A percentile compares a stretch with the other conserved stretches of the same genome.
phyloP scores from a whole-genome alignment of 1,140 invertebrate genomes.

The Plutomurus gul region DNA sequence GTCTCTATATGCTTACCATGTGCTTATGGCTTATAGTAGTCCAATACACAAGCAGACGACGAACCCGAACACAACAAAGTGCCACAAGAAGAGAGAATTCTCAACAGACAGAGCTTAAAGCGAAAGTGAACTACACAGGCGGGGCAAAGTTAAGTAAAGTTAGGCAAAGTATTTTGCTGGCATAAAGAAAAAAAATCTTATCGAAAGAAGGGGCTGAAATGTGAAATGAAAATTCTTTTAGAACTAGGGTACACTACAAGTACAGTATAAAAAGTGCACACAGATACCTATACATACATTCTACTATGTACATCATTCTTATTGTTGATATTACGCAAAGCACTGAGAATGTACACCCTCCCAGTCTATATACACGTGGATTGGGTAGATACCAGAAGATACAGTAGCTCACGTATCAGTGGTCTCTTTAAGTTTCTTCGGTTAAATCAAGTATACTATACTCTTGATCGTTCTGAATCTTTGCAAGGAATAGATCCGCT shows the following conservation, averaged over 20 bases:
- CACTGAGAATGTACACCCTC: no score
- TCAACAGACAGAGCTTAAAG: constrained; percentile 18
- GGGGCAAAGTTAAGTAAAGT: constrained; percentile 18
- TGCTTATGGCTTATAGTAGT: no score
- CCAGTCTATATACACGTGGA: no score
- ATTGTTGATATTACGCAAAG: no score
- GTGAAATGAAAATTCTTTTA: constrained; percentile 35
- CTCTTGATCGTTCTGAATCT: neutral
- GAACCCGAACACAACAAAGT: constrained; percentile 15
- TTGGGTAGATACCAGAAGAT: no score
- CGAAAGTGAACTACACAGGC: neutral
- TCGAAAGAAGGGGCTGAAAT: constrained; percentile 7
- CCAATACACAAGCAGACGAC: neutral
- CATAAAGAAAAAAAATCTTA: constrained; percentile 30
- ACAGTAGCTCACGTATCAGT: no score
- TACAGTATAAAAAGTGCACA: no score
- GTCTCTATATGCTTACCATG: no score
- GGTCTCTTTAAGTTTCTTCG: neutral
- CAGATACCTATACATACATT: no score
- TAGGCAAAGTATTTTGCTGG: constrained; percentile 23
- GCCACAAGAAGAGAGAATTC: constrained; percentile 28
- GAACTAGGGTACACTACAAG: constrained; percentile 1
- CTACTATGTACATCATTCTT: no score
- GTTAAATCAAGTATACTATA: neutral
- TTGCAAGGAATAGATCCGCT: constrained; percentile 4